A percentile compares a stretch with the other conserved stretches of the same genome.
These are phyloP conservation scores for Hermetia illucens DNA, from an alignment of 1,140 invertebrate genomes.

Conservation along the genomic window DNA sequence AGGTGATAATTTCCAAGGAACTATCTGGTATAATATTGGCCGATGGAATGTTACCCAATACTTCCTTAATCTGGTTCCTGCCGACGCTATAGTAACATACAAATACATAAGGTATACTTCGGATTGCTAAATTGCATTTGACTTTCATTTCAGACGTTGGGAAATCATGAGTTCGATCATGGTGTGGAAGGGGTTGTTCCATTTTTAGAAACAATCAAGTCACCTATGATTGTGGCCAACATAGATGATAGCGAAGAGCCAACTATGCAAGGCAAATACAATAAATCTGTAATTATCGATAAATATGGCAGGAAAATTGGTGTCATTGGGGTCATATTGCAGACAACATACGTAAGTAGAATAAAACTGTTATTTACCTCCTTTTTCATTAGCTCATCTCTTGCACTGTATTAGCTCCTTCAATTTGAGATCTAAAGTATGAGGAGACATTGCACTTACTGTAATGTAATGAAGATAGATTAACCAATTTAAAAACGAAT, in stretches of 20 bases:
- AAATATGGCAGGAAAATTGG: conserved; percentile 52
- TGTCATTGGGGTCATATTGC: conserved; percentile 63
- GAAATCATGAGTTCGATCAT: conserved; percentile 84
- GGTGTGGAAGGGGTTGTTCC: conserved; percentile 56
- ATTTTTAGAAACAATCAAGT: conserved; percentile 47
- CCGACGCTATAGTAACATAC: conserved; percentile 61
- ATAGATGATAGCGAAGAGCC: conserved; percentile 59
- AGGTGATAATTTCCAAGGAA: conserved; percentile 77
- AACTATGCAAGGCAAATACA: conserved; percentile 40
- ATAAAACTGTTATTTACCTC: no score
- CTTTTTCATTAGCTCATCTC: no score
- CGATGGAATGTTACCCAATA: conserved; percentile 57
- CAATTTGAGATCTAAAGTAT: no score
- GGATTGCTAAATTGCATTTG: conserved; percentile 9
- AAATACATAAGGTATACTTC: no score
- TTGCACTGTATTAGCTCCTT: no score
- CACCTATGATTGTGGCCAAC: conserved; percentile 59
- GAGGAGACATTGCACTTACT: no score
- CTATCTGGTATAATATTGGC: conserved; percentile 67
- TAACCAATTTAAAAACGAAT: no score
- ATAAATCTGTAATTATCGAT: conserved; percentile 43
- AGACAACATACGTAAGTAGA: conserved; percentile 47
- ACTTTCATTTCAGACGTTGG: conserved; percentile 46
- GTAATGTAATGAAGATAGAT: no score
- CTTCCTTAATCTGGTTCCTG: conserved; percentile 61